phyloP scores from a whole-genome alignment of 1,140 invertebrate species.

The Apis florea region DNA sequence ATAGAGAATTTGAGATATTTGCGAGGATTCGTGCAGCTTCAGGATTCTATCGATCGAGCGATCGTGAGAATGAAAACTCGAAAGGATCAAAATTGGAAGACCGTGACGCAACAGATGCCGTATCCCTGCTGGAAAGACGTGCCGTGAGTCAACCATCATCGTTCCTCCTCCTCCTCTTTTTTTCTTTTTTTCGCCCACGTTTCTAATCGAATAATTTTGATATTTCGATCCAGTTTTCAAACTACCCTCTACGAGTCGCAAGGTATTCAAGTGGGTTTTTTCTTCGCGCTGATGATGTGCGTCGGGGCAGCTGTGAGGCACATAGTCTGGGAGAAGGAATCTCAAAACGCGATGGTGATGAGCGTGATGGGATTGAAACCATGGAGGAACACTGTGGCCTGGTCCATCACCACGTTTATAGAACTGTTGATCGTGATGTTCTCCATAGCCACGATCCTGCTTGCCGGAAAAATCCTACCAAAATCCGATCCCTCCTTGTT shows the following conservation, averaged over 20 bases:
- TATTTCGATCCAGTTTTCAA: constrained; percentile 81
- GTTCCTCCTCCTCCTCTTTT: too few species aligned
- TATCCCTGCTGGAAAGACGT: constrained; percentile 85
- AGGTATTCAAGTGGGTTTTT: constrained; percentile 83
- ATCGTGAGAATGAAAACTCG: constrained; percentile 80
- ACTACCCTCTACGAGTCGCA: constrained; percentile 84
- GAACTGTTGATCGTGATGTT: constrained; percentile 81
- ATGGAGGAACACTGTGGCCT: constrained; percentile 83
- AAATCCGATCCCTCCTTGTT: constrained; percentile 81
- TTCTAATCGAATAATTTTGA: neutral
- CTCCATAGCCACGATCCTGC: constrained; percentile 80
- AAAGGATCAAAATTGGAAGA: constrained; percentile 77
- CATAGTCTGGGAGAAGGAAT: constrained; percentile 84
- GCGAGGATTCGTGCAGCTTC: constrained; percentile 85
- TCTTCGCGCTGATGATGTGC: constrained; percentile 83
- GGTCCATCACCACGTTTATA: constrained; percentile 81
- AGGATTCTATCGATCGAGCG: constrained; percentile 84
- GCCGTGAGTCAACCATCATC: constrained; percentile 78
- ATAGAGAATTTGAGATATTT: constrained; percentile 85
- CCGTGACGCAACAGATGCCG: constrained; percentile 85
- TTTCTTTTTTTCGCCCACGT: neutral
- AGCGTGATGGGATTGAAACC: constrained; percentile 85
- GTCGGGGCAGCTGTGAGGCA: constrained; percentile 83
- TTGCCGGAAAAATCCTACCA: constrained; percentile 81
- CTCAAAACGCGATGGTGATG: constrained; percentile 86